Conservation (phyloP, 23 tunicate species). For the Botrylloides violaceus region DNA sequence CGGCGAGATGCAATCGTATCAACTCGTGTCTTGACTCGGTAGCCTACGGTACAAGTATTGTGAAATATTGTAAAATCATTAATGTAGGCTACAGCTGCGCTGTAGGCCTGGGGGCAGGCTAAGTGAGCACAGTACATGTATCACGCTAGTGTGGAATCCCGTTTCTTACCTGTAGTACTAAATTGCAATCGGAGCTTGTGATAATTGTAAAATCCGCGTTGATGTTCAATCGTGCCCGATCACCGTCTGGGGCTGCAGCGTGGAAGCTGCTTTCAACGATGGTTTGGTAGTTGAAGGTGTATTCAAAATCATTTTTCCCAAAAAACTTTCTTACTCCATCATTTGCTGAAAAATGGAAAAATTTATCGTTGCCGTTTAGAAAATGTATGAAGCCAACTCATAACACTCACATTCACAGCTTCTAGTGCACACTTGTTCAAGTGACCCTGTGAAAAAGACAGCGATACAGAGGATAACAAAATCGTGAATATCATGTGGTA, state of each 20-base stretch:
- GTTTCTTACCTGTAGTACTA: constrained; percentile 11
- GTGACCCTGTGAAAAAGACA: constrained; percentile 11
- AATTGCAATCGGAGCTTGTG: constrained; percentile 1
- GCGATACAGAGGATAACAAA: not conserved
- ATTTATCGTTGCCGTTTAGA: too few species aligned
- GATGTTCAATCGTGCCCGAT: constrained; percentile 1
- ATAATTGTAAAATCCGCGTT: constrained; percentile 2
- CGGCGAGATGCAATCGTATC: too few species aligned
- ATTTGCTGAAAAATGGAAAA: not conserved
- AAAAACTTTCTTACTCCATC: constrained; percentile 9
- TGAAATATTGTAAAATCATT: too few species aligned
- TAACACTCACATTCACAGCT: constrained; percentile 5
- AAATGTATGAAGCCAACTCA: too few species aligned
- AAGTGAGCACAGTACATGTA: too few species aligned
- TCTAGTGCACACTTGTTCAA: constrained; percentile 22
- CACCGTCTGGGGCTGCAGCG: constrained; percentile 14
- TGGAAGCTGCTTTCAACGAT: constrained; percentile 30
- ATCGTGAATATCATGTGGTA: too few species aligned
- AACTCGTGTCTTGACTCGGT: too few species aligned
- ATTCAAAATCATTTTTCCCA: constrained; percentile 34
- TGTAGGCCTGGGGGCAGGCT: too few species aligned
- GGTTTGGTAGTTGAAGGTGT: constrained; percentile 45
- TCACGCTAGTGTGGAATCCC: too few species aligned
- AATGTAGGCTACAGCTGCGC: too few species aligned
- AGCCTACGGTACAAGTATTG: too few species aligned